A percentile compares a stretch with the other conserved stretches of the same genome.
Conservation (phyloP, 2,113 vertebrate species). For the Stegastes partitus region DNA sequence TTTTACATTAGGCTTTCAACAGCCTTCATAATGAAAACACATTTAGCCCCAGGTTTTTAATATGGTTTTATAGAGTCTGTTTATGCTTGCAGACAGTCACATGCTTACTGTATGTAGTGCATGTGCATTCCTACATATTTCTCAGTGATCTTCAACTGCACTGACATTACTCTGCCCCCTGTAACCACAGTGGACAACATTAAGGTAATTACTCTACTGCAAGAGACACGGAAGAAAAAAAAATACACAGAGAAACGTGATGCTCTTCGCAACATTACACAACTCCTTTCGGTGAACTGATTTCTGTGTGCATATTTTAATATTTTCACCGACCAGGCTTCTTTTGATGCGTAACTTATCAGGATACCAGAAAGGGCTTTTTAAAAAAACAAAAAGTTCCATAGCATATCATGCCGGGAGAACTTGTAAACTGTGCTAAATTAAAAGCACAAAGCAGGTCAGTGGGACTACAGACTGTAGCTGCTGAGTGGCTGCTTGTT, state of each 20-base stretch:
- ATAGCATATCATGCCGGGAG: slow-evolving; percentile 9
- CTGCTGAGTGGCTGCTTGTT: slow-evolving; percentile 5
- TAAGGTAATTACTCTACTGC: slow-evolving; percentile 40
- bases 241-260: slow-evolving; percentile 2
- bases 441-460: slow-evolving; percentile 29
- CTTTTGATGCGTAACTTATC: slow-evolving; percentile 52
- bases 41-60: not conserved
- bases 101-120: slow-evolving; percentile 13
- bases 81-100: slow-evolving; percentile 1
- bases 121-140: slow-evolving; percentile 13
- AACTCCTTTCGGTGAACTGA: slow-evolving; percentile 6
- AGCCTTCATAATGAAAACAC: slow-evolving; percentile 3
- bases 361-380: slow-evolving; percentile 16
- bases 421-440: slow-evolving; percentile 7
- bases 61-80: not conserved
- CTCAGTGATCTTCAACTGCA: slow-evolving; percentile 35
- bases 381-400: not conserved
- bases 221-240: not conserved
- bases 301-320: slow-evolving; percentile 52
- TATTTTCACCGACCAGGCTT: slow-evolving; percentile 9
- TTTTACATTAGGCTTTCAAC: not conserved
- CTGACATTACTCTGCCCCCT: slow-evolving; percentile 37
- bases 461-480: not conserved
- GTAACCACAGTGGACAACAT: slow-evolving; percentile 22
- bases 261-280: slow-evolving; percentile 8